Percentiles rank a stretch among this genome's conserved stretches.
phyloP scores from a whole-genome alignment of 2,797 vertebrate genomes.

The Ceryle rudis region DNA sequence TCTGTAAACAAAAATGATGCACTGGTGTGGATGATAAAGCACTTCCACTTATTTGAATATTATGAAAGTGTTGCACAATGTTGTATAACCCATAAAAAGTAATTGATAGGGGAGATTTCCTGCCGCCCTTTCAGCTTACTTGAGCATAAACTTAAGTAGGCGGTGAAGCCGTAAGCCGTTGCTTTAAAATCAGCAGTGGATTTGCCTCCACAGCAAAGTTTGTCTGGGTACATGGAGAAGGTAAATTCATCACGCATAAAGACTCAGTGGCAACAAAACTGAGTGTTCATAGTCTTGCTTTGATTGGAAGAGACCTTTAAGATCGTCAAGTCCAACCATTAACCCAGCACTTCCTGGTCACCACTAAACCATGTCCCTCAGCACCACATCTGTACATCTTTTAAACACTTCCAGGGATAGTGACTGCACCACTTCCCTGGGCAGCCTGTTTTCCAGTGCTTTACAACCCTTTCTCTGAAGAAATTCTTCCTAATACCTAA shows the following conservation, averaged over 20 bases:
- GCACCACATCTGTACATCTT: neutral
- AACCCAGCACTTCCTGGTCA: neutral
- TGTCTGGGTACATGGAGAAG: neutral
- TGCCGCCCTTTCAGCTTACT: constrained; percentile 29
- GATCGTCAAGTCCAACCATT: neutral
- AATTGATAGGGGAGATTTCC: constrained; percentile 7
- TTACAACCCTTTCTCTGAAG: neutral
- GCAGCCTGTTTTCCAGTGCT: neutral
- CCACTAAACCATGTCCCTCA: neutral
- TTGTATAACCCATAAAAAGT: constrained; percentile 32
- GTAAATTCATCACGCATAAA: constrained; percentile 1
- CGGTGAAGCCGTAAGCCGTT: neutral
- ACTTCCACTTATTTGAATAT: constrained; percentile 1
- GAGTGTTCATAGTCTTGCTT: neutral
- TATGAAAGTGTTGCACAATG: neutral
- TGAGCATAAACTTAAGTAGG: constrained; percentile 27
- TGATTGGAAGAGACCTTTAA: neutral
- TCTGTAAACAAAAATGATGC: neutral
- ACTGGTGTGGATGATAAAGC: neutral
- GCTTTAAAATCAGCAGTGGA: constrained; percentile 5
- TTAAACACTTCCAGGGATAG: neutral
- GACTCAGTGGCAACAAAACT: neutral
- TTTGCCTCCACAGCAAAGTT: neutral
- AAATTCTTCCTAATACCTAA: neutral
- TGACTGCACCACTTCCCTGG: neutral